Conservation (phyloP, 1,140 invertebrate genomes). For the Neodiprion virginianus region DNA sequence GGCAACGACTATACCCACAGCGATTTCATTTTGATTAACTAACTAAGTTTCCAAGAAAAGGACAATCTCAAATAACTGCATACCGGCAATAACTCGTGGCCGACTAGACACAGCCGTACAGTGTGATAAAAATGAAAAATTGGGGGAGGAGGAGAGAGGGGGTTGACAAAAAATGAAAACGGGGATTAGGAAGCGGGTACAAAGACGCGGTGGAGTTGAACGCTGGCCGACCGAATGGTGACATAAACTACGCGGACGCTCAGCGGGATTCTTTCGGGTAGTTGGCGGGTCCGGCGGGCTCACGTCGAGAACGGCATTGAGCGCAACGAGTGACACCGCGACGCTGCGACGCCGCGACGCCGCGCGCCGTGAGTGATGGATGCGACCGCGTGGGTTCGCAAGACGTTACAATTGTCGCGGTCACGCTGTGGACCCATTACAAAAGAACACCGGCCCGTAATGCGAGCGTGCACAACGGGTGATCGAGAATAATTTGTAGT, state of each 20-base stretch:
- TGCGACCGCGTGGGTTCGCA: not conserved
- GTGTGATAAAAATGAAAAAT: not conserved
- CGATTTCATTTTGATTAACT: too few relatives aligned
- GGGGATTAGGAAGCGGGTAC: not conserved
- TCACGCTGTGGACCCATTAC: not conserved
- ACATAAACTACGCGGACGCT: not conserved
- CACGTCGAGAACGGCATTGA: not conserved
- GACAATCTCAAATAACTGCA: too few relatives aligned
- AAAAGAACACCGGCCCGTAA: not conserved
- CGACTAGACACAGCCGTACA: not conserved
- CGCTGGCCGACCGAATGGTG: not conserved
- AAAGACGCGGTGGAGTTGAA: not conserved
- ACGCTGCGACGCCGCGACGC: not conserved
- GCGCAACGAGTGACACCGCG: not conserved
- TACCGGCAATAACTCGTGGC: not conserved
- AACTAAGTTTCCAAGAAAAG: too few relatives aligned
- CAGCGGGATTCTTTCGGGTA: not conserved
- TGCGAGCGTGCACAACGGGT: not conserved
- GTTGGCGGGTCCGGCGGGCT: not conserved
- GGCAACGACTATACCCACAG: too few relatives aligned
- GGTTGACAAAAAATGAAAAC: not conserved
- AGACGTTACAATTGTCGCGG: not conserved
- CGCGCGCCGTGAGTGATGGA: not conserved
- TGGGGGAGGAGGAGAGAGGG: not conserved
- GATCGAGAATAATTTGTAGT: constrained; percentile 1